Evolutionary conservation across 2,113 vertebrate genomes (phyloP).

Genomic region (Orycteropus afer): DNA sequence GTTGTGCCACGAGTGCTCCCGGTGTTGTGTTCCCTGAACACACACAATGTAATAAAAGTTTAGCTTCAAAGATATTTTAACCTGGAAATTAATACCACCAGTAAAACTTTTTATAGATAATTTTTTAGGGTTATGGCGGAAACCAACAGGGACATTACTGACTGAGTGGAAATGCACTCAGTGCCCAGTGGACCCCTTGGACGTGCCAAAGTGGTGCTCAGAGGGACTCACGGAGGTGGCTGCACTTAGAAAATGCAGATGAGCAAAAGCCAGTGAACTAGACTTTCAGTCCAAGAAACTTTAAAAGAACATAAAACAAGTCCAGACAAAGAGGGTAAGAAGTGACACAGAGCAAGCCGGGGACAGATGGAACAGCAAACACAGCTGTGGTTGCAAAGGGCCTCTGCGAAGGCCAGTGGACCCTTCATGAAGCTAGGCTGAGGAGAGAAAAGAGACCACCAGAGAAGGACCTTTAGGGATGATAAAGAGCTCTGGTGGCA

Average conservation of each 20-base stretch:
- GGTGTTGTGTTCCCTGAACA: no score
- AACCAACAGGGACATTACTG: neutral
- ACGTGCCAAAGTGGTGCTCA: fast-evolving
- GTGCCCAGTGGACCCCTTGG: neutral
- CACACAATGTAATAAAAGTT: neutral
- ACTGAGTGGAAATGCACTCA: neutral
- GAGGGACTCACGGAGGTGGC: neutral
- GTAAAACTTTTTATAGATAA: neutral
- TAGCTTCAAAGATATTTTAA: neutral
- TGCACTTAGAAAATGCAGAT: neutral
- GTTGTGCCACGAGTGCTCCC: no score
- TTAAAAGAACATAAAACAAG: neutral
- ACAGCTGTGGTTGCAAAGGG: fast-evolving
- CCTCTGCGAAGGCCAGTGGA: neutral
- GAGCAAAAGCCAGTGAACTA: neutral
- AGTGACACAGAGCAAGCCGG: neutral
- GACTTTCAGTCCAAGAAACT: neutral
- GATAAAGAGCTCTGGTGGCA: no score
- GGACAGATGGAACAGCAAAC: fast-evolving
- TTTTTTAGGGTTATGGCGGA: neutral
- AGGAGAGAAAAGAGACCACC: neutral
- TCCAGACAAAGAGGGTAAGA: neutral
- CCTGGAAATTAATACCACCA: neutral
- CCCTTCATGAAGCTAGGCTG: fast-evolving
- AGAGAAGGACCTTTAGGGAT: fast-evolving